phyloP scores from a whole-genome alignment of 2,113 vertebrate genomes.

The Balaenoptera acutorostrata region DNA sequence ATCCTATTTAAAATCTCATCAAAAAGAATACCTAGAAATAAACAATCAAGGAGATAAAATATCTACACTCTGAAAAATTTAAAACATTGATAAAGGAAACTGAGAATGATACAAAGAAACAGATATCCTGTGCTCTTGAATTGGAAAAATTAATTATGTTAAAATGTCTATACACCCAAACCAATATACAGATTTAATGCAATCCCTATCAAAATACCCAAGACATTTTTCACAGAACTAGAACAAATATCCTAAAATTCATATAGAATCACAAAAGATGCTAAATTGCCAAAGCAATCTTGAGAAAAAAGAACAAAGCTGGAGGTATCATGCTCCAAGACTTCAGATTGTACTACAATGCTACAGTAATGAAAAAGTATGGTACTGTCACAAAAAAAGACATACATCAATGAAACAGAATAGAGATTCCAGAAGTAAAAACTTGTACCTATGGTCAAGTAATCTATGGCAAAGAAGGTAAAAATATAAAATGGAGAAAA shows the following conservation, averaged over 20 bases:
- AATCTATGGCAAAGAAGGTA: neutral
- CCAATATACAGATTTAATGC: neutral
- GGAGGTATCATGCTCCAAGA: neutral
- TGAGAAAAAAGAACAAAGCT: neutral
- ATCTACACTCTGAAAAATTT: neutral
- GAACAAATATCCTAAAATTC: neutral
- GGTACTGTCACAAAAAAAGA: neutral
- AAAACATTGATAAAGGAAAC: neutral
- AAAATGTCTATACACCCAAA: neutral
- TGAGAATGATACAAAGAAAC: neutral
- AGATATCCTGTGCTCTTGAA: neutral
- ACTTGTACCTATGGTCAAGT: neutral
- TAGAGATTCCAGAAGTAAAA: neutral
- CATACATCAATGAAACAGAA: neutral
- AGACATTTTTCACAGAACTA: neutral
- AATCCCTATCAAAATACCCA: neutral
- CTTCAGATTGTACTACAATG: neutral
- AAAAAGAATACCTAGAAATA: neutral
- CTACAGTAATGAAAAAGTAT: neutral
- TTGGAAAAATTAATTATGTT: neutral
- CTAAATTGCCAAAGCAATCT: neutral
- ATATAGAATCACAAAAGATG: neutral
- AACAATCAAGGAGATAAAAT: neutral
- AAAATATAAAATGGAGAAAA: neutral
- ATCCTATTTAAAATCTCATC: neutral